Evolutionary conservation across 1,140 invertebrate species (phyloP).

Genomic region (Pararge aegeria): DNA sequence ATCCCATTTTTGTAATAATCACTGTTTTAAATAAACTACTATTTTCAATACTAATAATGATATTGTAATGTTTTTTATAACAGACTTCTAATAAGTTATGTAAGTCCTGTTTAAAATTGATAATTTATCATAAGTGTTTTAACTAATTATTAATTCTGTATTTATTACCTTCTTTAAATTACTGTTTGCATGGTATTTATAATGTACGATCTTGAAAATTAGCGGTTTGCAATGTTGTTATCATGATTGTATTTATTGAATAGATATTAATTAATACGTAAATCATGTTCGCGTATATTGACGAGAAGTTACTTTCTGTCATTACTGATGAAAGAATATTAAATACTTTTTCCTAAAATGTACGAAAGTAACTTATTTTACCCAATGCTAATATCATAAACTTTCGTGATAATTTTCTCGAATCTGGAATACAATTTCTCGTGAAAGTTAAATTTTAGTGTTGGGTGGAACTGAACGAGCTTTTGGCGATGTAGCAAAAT

Average conservation of each 20-base stretch:
- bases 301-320: background rate
- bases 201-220: background rate
- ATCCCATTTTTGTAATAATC: slow-evolving; percentile 21
- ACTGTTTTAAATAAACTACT: slow-evolving; percentile 22
- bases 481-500: background rate
- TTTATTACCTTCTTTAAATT: background rate
- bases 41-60: background rate
- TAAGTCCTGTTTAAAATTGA: background rate
- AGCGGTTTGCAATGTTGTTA: background rate
- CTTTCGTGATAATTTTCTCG: background rate
- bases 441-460: background rate
- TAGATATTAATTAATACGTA: background rate
- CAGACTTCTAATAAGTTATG: background rate
- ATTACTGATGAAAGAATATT: background rate
- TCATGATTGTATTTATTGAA: background rate
- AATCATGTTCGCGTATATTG: background rate
- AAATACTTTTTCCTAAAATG: background rate
- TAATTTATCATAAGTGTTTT: background rate
- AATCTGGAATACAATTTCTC: no score
- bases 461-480: slow-evolving; percentile 6
- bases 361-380: slow-evolving; percentile 5
- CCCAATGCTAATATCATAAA: slow-evolving; percentile 2
- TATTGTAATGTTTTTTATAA: background rate
- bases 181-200: background rate
- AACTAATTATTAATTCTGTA: background rate